These are phyloP conservation scores for Sandelia bainsii DNA, from an alignment of 2,797 vertebrate species.

Conservation along the genomic window DNA sequence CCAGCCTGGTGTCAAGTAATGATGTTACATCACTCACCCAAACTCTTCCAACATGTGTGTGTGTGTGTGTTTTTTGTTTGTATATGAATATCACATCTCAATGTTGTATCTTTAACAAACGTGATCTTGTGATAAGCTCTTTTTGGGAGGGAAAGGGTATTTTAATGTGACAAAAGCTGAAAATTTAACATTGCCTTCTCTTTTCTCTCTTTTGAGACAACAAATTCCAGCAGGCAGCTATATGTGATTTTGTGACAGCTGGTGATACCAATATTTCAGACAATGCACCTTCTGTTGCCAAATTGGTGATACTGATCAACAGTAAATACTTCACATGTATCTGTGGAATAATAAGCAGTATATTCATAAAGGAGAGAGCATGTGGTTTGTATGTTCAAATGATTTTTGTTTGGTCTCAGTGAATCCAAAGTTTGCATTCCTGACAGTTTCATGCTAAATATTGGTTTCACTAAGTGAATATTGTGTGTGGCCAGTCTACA, in stretches of 20 bases:
- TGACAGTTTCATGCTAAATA: conserved; percentile 60
- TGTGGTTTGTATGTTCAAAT: conserved; percentile 24
- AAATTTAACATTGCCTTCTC: conserved; percentile 76
- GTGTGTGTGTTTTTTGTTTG: conserved; percentile 68
- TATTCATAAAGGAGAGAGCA: conserved; percentile 35
- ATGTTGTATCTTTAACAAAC: conserved; percentile 74
- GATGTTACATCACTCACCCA: conserved; percentile 38
- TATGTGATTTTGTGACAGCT: conserved; percentile 73
- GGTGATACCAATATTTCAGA: conserved; percentile 58
- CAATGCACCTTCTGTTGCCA: conserved; percentile 77
- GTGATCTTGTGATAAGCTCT: conserved; percentile 75
- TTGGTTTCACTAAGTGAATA: conserved; percentile 39
- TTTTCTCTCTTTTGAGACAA: conserved; percentile 62
- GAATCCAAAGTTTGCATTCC: conserved; percentile 70
- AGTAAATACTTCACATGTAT: conserved; percentile 45
- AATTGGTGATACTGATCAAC: conserved; percentile 53
- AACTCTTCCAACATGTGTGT: conserved; percentile 67
- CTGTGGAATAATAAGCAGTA: conserved; percentile 55
- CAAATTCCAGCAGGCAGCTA: conserved; percentile 81
- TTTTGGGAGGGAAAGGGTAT: conserved; percentile 33
- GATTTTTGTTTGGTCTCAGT: conserved; percentile 19
- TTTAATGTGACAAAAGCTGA: conserved; percentile 67
- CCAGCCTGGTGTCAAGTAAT: conserved; percentile 51
- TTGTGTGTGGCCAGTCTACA: conserved; percentile 19
- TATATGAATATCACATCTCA: conserved; percentile 80